These are phyloP conservation scores for Lasioglossum malachurum DNA, from an alignment of 2,888 invertebrate species.

Conservation along the genomic window DNA sequence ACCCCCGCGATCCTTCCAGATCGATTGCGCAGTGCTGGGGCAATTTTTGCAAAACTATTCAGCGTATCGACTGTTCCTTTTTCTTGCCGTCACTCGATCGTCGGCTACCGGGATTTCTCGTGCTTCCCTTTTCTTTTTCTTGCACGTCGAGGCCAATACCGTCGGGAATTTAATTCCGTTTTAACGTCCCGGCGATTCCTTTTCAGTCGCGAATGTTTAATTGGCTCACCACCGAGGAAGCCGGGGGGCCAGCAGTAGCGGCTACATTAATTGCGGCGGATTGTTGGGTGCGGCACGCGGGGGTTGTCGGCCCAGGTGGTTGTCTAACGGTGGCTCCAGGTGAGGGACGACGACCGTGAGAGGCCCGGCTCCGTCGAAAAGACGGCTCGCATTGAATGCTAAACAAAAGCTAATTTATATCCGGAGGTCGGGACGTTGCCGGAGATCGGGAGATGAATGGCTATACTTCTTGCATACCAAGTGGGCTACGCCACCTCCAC, in stretches of 20 bases:
- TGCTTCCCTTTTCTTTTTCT: conserved; percentile 32
- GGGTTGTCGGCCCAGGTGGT: conserved; percentile 55
- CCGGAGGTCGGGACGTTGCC: conserved; percentile 81
- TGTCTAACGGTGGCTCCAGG: conserved; percentile 69
- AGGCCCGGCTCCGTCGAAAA: conserved; percentile 68
- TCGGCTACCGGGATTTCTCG: conserved; percentile 33
- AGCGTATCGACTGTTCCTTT: neutral
- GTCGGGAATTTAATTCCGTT: conserved; percentile 77
- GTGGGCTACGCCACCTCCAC: conserved; percentile 65
- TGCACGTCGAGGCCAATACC: conserved; percentile 46
- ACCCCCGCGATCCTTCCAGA: neutral
- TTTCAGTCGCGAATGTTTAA: conserved; percentile 78
- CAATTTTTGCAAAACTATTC: conserved; percentile 9
- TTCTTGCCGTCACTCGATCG: conserved; percentile 22
- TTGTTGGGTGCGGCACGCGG: conserved; percentile 62
- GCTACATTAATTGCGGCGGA: conserved; percentile 82
- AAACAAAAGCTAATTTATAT: conserved; percentile 85
- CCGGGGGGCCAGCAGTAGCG: conserved; percentile 63
- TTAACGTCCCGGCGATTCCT: conserved; percentile 75
- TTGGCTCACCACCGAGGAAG: conserved; percentile 68
- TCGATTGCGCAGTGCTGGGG: neutral
- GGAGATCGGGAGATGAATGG: conserved; percentile 85
- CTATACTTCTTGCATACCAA: conserved; percentile 84
- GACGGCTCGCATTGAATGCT: conserved; percentile 83
- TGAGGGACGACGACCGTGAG: conserved; percentile 29